Base-by-base conservation (phyloP, 2,797 vertebrate species). In the Coccyzus lansbergi region DNA sequence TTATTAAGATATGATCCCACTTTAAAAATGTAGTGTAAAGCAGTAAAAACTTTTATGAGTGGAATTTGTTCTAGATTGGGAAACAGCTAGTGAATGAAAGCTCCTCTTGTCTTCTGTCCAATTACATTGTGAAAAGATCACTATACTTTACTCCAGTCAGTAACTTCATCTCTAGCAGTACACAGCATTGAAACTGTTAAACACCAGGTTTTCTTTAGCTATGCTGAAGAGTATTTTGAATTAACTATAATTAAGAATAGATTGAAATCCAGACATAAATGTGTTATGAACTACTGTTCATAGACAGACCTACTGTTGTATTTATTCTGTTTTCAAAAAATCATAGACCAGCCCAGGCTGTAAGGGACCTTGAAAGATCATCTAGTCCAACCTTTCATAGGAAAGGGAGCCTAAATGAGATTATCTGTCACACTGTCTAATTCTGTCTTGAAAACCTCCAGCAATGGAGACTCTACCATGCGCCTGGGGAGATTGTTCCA, bases 71-170 rank as follows among this genome's bases (percentile, higher is more conserved):
- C 31, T 93, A 53, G 58, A 58, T 29, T 69, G n/a, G 51, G 46
- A 86, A 96, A 86, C 52, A 91, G 56, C 40, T 69, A 40, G 44
- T 91, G 55, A 79, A 64, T 65, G 68, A 91, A 86, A 94, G 38
- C 38, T 88, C 25, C 52, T 74, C 91, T 95, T 92, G 21, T 88
- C 74, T 92, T 83, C 44, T 79, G 18, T 88, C 46, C 0, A 1
- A 67, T 74, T 88, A 55, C 36, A 70, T 84, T 92, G 94, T 70
- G 49, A 75, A 83, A 44, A 92, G 36, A 74, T 58, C 10, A 7
- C 53, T 91, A 90, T 83, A 49, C 51, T 1, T 0, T 65, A 58
- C 24, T 28, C 51, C 58, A 79, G 31, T 91, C 64, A 92, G 53
- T 94, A 75, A 74, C 63, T 91, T 62, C n/a, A 92, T n/a, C 49